Evolutionary conservation across 2,113 vertebrate genomes (phyloP), one percentile per base, ranked within the genome.

Genomic region (Hemichromis elongatus): DNA sequence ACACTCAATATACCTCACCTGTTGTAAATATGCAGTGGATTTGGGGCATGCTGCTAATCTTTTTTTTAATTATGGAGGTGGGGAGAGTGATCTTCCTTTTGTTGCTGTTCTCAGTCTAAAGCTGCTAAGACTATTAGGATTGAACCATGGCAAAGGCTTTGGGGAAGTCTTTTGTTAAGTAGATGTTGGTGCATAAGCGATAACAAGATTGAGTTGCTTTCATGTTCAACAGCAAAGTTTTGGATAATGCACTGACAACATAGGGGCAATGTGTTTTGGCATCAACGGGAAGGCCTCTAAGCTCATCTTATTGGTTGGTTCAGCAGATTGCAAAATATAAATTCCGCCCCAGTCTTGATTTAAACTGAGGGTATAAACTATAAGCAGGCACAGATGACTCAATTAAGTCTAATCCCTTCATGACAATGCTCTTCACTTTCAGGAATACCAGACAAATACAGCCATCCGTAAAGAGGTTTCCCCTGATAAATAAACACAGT

Each of bases 131-230:
- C 89, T 92, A 90, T 93, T 93, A 93, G 89, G 91, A 93, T 90
- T 47, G 91, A 93, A 94, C 92, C 92, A 93, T 92, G 89, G 81
- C 82, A 87, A 93, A 89, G 87, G 91, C 91, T 94, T 90, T 90
- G 77, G 90, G 85, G 87, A 92, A 91, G 86, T 93, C 88, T 90
- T 94, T 94, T 89, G 86, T 93, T 90, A 81, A 86, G 82, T 80
- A 86, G 87, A 93, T 95, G 86, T 94, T 94, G 84, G 90, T 89
- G 91, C 84, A 82, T 80, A 84, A 56, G 90, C 37, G 91, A 94
- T 96, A 94, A 94, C 86, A 89, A 93, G 90, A 95, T 92, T 92
- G 91, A 93, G 84, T 90, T 88, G 82, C 86, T 94, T 90, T 94
- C 87, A 93, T 94, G 85, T 90, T 91, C 37, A 84, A 83, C 90